Conservation (phyloP, 2,888 invertebrate species). For the Omphaloscelis lunosa region DNA sequence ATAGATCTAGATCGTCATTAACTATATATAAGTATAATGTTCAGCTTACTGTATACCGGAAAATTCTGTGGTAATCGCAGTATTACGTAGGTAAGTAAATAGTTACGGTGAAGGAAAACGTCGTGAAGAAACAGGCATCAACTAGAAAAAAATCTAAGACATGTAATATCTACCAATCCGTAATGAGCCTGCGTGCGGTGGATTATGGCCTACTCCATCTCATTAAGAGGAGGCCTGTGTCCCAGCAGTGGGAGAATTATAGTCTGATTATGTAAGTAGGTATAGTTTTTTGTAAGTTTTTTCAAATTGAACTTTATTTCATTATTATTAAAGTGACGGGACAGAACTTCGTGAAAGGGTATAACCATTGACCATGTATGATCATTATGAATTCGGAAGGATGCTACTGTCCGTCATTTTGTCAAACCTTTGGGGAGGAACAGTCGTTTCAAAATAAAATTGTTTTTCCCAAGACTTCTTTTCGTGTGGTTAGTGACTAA, state of each 20-base stretch:
- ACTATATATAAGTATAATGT: not conserved
- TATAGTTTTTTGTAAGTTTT: no score
- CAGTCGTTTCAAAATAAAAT: not conserved
- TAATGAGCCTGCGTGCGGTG: not conserved
- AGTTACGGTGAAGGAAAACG: not conserved
- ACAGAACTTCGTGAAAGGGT: not conserved
- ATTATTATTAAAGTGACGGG: not conserved
- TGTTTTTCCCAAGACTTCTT: not conserved
- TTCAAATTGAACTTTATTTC: not conserved
- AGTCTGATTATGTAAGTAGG: not conserved
- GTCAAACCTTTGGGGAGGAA: not conserved
- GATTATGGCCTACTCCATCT: not conserved
- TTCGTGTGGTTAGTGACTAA: no score
- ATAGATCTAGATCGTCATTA: not conserved
- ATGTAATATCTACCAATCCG: not conserved
- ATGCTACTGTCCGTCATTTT: not conserved
- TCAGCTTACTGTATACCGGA: not conserved
- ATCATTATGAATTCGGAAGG: not conserved
- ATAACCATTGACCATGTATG: not conserved
- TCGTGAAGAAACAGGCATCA: not conserved
- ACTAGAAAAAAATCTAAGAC: not conserved
- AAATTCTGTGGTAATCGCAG: not conserved
- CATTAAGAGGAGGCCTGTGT: not conserved
- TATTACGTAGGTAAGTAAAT: not conserved
- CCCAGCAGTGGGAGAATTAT: not conserved